Conservation (phyloP, 2,888 invertebrate genomes). For the Notodonta ziczac region DNA sequence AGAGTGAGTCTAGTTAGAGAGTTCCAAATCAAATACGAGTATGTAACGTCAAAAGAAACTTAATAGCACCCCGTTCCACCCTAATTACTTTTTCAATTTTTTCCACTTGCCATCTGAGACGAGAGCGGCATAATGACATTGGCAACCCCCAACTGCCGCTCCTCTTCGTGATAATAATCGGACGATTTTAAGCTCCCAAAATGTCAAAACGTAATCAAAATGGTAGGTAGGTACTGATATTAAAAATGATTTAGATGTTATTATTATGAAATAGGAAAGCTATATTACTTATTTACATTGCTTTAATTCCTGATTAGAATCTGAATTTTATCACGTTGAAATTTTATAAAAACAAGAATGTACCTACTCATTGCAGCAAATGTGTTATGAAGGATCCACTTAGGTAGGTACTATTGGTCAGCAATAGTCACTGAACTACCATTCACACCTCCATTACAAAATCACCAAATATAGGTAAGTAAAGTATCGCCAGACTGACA, state of each 20-base stretch:
- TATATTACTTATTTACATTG: too few relatives aligned
- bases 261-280: too few relatives aligned
- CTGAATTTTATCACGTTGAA: too few relatives aligned
- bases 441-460: too few relatives aligned
- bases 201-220: slow-evolving; percentile 19
- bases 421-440: too few relatives aligned
- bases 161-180: slow-evolving; percentile 27
- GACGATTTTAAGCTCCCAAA: slow-evolving; percentile 19
- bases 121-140: slow-evolving; percentile 26
- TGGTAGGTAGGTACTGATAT: slow-evolving; percentile 5
- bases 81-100: slow-evolving; percentile 39
- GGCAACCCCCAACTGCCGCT: slow-evolving; percentile 18
- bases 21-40: slow-evolving; percentile 17
- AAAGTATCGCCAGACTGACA: too few relatives aligned
- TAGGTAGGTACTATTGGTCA: too few relatives aligned
- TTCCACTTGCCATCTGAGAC: slow-evolving; percentile 24
- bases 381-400: too few relatives aligned
- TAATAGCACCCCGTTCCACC: slow-evolving; percentile 15
- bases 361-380: too few relatives aligned
- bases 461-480: too few relatives aligned
- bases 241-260: neutral
- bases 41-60: slow-evolving; percentile 21
- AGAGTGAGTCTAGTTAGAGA: slow-evolving; percentile 15
- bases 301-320: too few relatives aligned
- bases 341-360: too few relatives aligned